Conservation (phyloP, 2,113 vertebrate species). For the Bufo gargarizans region DNA sequence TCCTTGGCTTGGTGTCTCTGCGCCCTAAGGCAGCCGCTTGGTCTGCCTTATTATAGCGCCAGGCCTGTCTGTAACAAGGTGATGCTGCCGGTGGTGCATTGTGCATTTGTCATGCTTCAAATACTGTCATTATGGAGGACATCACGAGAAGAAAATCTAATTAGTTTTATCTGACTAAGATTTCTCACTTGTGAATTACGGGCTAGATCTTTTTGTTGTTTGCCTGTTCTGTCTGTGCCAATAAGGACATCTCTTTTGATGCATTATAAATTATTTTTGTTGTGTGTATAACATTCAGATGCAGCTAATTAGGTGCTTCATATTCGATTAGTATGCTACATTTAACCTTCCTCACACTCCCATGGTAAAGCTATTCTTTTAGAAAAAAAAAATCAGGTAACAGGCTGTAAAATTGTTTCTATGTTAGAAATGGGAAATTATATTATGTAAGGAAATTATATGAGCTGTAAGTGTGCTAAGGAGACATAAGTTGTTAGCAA, state of each 20-base stretch:
- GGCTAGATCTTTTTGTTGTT: constrained; percentile 28
- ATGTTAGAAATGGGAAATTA: neutral
- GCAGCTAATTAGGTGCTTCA: constrained; percentile 40
- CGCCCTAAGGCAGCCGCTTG: too few relatives aligned
- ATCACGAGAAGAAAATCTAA: constrained; percentile 35
- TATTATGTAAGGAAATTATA: neutral
- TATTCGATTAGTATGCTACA: constrained; percentile 43
- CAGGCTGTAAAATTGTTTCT: constrained; percentile 1
- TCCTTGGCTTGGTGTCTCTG: too few relatives aligned
- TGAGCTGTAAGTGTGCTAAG: neutral
- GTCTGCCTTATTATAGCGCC: too few relatives aligned
- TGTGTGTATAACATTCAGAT: constrained; percentile 24
- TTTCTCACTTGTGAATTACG: constrained; percentile 49
- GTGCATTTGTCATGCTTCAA: constrained; percentile 35
- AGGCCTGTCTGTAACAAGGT: neutral
- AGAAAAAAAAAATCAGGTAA: constrained; percentile 10
- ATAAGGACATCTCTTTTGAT: constrained; percentile 31
- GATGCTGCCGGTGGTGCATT: constrained; percentile 8
- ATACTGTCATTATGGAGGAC: constrained; percentile 34
- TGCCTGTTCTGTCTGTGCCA: constrained; percentile 22
- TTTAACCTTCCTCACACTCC: constrained; percentile 39
- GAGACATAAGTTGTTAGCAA: neutral
- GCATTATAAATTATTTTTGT: constrained; percentile 44
- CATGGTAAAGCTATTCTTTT: constrained; percentile 6
- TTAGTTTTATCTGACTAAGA: constrained; percentile 41